phyloP scores from a whole-genome alignment of 1,140 invertebrate genomes.

The Hycleus phaleratus region DNA sequence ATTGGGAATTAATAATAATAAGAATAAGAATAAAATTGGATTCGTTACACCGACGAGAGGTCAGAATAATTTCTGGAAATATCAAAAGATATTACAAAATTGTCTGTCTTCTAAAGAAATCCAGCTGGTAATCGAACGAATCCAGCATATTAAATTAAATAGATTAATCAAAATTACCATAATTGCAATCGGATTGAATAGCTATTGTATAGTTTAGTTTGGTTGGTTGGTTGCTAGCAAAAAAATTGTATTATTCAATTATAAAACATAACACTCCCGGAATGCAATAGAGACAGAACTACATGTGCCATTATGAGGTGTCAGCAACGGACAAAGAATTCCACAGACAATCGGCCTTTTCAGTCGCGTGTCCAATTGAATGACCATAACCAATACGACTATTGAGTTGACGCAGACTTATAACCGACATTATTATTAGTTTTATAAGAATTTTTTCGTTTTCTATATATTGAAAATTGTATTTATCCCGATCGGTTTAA shows the following conservation, averaged over 20 bases:
- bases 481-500: too few species aligned
- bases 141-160: not conserved
- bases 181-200: not conserved
- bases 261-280: conserved; percentile 7
- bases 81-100: too few species aligned
- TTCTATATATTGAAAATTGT: too few species aligned
- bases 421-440: not conserved
- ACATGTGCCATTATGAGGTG: conserved; percentile 14
- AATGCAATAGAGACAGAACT: conserved; percentile 15
- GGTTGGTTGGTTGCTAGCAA: conserved; percentile 2
- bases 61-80: too few species aligned
- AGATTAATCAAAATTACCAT: conserved; percentile 8
- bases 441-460: too few species aligned
- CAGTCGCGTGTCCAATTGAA: conserved; percentile 27
- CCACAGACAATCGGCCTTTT: conserved; percentile 15
- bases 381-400: conserved; percentile 19
- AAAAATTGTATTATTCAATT: conserved; percentile 13
- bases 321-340: conserved; percentile 11
- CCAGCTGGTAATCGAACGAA: not conserved
- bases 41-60: too few species aligned
- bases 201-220: too few species aligned
- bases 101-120: too few species aligned
- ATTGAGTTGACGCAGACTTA: conserved; percentile 18
- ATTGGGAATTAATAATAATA: too few species aligned
- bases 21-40: too few species aligned